phyloP scores from a whole-genome alignment of 2,113 vertebrate genomes.

The Pomatostomus ruficeps region DNA sequence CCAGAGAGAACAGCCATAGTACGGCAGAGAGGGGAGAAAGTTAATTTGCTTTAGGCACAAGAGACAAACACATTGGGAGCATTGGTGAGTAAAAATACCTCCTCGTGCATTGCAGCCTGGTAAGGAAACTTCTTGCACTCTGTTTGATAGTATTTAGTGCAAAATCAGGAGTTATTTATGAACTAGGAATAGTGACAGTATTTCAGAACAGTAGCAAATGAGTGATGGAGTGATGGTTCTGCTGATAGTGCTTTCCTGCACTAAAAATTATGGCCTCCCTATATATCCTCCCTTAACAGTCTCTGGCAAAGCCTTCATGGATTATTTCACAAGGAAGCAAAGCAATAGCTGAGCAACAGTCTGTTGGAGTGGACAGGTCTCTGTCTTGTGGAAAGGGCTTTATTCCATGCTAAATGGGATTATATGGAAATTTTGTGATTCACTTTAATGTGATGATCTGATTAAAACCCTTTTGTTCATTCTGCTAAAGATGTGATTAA shows the following conservation, averaged over 20 bases:
- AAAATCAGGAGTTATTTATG: neutral
- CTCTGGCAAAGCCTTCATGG: neutral
- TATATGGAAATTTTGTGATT: neutral
- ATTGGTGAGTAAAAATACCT: neutral
- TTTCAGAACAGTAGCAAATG: constrained; percentile 15
- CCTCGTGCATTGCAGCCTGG: neutral
- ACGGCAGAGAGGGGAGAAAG: neutral
- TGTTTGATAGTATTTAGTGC: neutral
- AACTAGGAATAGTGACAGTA: neutral
- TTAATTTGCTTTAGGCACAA: neutral
- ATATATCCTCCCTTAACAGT: neutral
- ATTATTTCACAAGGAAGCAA: neutral
- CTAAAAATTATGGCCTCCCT: neutral
- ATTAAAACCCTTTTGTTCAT: neutral
- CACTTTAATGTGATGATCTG: neutral
- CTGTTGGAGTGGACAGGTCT: fast-evolving
- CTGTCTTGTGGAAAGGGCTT: neutral
- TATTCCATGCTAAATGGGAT: neutral
- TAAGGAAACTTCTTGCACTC: neutral
- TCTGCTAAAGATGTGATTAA: neutral
- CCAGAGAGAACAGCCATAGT: neutral
- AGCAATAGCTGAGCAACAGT: neutral
- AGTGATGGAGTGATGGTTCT: neutral
- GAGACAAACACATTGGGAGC: neutral
- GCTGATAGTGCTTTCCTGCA: neutral